These are phyloP conservation scores for Hylaeus anthracinus DNA, from an alignment of 1,140 invertebrate species.

Conservation along the genomic window DNA sequence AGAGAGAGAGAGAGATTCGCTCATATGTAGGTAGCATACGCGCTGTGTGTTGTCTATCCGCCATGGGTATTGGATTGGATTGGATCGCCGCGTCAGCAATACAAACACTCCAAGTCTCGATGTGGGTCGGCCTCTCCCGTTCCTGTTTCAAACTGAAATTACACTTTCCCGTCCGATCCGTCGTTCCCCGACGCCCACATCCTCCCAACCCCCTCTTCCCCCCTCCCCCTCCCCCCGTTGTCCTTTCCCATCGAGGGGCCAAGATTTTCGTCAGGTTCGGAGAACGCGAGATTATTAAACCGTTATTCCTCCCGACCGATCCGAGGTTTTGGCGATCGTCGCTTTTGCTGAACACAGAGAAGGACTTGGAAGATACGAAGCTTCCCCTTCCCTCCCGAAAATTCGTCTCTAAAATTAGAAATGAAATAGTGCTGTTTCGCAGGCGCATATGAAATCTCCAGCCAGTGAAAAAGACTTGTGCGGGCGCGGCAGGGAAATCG, in stretches of 20 bases:
- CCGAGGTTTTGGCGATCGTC: too few species aligned
- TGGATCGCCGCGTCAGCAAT: constrained; percentile 81
- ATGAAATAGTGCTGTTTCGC: too few species aligned
- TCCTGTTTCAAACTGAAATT: constrained; percentile 80
- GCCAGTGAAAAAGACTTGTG: constrained; percentile 28
- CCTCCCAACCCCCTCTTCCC: constrained; percentile 29
- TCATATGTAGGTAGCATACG: constrained; percentile 49
- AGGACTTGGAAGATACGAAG: too few species aligned
- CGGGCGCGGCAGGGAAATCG: constrained; percentile 36
- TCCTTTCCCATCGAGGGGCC: constrained; percentile 55
- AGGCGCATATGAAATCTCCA: too few species aligned
- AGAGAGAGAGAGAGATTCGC: constrained; percentile 13
- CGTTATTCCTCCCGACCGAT: too few species aligned
- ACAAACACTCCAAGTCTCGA: constrained; percentile 79
- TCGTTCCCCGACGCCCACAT: constrained; percentile 37
- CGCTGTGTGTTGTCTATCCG: constrained; percentile 64
- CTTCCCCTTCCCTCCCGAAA: too few species aligned
- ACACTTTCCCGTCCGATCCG: constrained; percentile 76
- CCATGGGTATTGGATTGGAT: constrained; percentile 78
- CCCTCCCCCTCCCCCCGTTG: too few species aligned
- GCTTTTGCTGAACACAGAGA: too few species aligned
- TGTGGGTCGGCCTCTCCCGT: constrained; percentile 73
- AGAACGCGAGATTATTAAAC: too few species aligned
- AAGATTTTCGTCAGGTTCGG: constrained; percentile 7
- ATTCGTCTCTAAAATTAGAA: too few species aligned